phyloP scores from a whole-genome alignment of 2,797 vertebrate genomes.

The Periophthalmus magnuspinnatus region DNA sequence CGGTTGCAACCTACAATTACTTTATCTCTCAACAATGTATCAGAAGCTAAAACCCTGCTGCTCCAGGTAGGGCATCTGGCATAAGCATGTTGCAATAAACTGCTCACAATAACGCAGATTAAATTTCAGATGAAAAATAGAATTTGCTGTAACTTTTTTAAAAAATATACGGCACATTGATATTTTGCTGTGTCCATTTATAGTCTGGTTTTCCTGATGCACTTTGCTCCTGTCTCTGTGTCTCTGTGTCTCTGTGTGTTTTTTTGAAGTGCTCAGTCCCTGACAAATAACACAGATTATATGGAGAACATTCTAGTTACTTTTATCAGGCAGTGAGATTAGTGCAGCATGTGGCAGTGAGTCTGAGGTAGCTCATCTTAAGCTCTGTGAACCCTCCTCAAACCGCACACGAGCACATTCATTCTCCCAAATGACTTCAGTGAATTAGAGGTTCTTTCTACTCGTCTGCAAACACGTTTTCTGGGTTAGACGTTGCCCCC shows the following conservation, averaged over 20 bases:
- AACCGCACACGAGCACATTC: conserved; percentile 56
- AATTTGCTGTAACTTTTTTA: no score
- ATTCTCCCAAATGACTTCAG: conserved; percentile 49
- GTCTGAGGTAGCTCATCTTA: conserved; percentile 16
- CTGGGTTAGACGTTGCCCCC: conserved; percentile 15
- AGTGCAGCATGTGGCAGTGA: conserved; percentile 18
- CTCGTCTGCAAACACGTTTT: conserved; percentile 27
- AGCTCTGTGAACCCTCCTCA: conserved; percentile 29
- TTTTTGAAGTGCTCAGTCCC: not conserved
- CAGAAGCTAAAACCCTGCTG: not conserved
- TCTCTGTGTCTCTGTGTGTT: not conserved
- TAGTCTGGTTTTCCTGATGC: no score
- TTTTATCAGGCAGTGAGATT: conserved; percentile 25
- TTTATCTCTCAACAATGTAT: not conserved
- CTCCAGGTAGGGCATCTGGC: no score
- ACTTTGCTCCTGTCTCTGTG: no score
- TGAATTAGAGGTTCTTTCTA: conserved; percentile 40
- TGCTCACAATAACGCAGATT: no score
- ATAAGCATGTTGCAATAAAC: no score
- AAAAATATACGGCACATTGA: no score
- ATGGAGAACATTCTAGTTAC: not conserved
- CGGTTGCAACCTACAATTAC: not conserved
- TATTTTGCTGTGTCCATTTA: no score
- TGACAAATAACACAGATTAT: not conserved
- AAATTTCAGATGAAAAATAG: no score